A percentile compares a stretch with the other conserved stretches of the same genome.
phyloP scores from a whole-genome alignment of 2,113 vertebrate genomes.

The Helogale parvula region DNA sequence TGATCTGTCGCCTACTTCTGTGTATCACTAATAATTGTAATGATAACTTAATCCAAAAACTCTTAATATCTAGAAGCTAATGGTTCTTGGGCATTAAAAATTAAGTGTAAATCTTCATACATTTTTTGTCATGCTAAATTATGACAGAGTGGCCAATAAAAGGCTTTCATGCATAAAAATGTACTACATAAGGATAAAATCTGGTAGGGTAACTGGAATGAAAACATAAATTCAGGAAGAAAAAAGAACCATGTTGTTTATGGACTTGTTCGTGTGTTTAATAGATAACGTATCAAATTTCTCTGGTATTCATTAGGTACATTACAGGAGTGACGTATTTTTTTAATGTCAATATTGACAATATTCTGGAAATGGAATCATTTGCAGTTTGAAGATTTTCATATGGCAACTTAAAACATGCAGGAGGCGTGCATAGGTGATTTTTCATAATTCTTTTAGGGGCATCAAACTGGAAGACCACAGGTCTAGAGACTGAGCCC shows the following conservation, averaged over 20 bases:
- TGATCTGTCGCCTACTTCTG: neutral
- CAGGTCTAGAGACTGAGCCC: neutral
- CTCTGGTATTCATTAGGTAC: constrained; percentile 72
- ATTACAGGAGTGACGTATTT: constrained; percentile 53
- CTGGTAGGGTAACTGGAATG: neutral
- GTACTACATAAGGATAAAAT: constrained; percentile 55
- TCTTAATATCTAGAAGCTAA: constrained; percentile 58
- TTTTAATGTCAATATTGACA: constrained; percentile 72
- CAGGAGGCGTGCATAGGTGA: neutral
- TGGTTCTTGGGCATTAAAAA: constrained; percentile 59
- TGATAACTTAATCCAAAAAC: constrained; percentile 22
- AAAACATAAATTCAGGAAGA: constrained; percentile 64
- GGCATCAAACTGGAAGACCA: neutral
- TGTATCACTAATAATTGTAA: neutral
- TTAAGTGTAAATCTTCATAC: constrained; percentile 58
- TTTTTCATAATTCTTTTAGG: neutral
- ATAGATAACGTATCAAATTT: constrained; percentile 40
- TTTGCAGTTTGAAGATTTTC: constrained; percentile 2
- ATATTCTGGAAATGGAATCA: neutral
- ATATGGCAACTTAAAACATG: neutral
- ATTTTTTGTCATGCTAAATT: constrained; percentile 43
- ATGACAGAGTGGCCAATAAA: constrained; percentile 52
- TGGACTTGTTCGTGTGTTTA: constrained; percentile 48
- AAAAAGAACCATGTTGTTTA: constrained; percentile 13
- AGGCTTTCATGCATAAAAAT: constrained; percentile 51